A percentile compares a stretch with the other conserved stretches of the same genome.
phyloP scores from a whole-genome alignment of 2,797 vertebrate species.

The Graptemys geographica region DNA sequence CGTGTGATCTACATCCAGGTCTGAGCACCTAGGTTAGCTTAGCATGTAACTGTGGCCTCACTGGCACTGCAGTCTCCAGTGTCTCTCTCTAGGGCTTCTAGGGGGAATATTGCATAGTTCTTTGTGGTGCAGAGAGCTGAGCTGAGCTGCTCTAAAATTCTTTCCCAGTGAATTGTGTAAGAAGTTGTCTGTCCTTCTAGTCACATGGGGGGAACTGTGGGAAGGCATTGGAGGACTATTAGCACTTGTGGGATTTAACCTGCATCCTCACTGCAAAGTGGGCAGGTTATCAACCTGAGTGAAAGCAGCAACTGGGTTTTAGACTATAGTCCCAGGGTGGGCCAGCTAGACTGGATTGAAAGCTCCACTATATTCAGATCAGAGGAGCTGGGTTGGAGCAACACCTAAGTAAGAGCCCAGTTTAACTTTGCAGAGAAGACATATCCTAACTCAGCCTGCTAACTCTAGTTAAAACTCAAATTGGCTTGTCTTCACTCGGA shows the following conservation, averaged over 20 bases:
- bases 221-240: not conserved
- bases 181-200: not conserved
- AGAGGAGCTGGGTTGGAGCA: no score
- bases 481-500: no score
- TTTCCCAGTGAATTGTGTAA: not conserved
- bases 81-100: no score
- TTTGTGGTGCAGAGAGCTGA: no score
- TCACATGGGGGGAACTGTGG: not conserved
- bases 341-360: not conserved
- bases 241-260: not conserved
- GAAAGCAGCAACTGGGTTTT: accelerated
- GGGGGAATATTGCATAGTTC: no score
- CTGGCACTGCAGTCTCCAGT: no score
- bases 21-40: no score
- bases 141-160: not conserved
- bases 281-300: not conserved
- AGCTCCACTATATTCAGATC: accelerated
- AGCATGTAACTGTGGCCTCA: no score
- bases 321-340: accelerated
- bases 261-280: accelerated
- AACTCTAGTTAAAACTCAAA: accelerated
- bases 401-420: not conserved
- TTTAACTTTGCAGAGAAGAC: accelerated
- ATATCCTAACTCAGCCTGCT: accelerated
- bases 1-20: no score